Evolutionary conservation across 2,888 invertebrate genomes (phyloP).

Genomic region (Acanthosepion pharaonis): DNA sequence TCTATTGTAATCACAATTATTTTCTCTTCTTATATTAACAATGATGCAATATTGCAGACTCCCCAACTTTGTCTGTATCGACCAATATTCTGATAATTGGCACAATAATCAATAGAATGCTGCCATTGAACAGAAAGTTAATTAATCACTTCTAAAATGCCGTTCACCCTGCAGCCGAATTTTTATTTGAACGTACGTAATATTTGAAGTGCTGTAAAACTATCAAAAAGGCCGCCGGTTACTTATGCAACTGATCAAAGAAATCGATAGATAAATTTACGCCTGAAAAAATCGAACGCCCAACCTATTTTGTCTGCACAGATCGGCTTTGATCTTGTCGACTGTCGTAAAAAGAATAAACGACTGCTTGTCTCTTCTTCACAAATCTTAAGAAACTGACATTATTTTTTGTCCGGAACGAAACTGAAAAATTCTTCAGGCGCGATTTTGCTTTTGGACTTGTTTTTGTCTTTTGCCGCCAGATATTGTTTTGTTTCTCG

Average conservation of each 20-base stretch:
- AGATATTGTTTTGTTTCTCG: no score
- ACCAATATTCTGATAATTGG: not conserved
- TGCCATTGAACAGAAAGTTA: not conserved
- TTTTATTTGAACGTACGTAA: not conserved
- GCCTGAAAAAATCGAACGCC: not conserved
- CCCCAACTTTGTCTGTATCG: not conserved
- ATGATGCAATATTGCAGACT: not conserved
- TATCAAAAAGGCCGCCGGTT: not conserved
- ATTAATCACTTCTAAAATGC: not conserved
- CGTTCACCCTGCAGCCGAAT: not conserved
- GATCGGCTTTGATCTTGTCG: not conserved
- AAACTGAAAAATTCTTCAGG: not conserved
- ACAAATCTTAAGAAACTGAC: no score
- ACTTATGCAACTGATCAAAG: not conserved
- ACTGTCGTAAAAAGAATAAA: not conserved
- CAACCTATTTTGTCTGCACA: not conserved
- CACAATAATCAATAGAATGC: not conserved
- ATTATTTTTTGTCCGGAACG: no score
- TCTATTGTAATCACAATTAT: no score
- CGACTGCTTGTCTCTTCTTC: no score
- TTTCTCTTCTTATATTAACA: no score
- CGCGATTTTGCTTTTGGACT: not conserved
- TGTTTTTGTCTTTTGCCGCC: not conserved
- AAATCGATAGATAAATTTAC: not conserved
- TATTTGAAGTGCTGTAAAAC: not conserved